Percentiles rank a stretch among this genome's conserved stretches.
These are phyloP conservation scores for Holothuria leucospilota DNA, from an alignment of 53 echinoderm and acorn worm genomes.

Conservation along the genomic window DNA sequence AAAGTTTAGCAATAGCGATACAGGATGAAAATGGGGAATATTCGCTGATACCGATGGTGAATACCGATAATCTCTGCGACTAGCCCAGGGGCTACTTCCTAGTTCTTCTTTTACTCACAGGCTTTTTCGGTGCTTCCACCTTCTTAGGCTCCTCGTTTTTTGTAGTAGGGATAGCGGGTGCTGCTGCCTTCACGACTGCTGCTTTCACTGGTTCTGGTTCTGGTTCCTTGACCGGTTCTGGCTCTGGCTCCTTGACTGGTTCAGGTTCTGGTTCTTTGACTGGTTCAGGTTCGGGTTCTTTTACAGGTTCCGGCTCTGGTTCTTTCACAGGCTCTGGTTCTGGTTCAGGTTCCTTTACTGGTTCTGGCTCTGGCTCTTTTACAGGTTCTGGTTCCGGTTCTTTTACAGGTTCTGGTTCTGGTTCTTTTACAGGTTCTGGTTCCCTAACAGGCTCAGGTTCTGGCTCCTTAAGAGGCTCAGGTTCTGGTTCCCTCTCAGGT, in stretches of 20 bases:
- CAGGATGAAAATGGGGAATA: too few species aligned
- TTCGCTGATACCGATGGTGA: too few species aligned
- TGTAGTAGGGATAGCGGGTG: slow-evolving; percentile 52
- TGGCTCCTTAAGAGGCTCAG: slow-evolving; percentile 37
- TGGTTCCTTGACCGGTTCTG: slow-evolving; percentile 67
- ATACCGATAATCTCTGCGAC: too few species aligned
- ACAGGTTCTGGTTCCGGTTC: slow-evolving; percentile 38
- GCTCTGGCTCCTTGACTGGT: slow-evolving; percentile 56
- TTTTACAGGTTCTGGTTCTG: slow-evolving; percentile 35
- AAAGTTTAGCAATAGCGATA: too few species aligned
- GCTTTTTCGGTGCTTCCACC: slow-evolving; percentile 29
- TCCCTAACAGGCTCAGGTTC: slow-evolving; percentile 30
- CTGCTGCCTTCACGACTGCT: slow-evolving; percentile 44
- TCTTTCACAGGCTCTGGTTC: slow-evolving; percentile 42
- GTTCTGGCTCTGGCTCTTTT: slow-evolving; percentile 44
- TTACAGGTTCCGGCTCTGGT: slow-evolving; percentile 51
- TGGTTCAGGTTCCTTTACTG: slow-evolving; percentile 44
- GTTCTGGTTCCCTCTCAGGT: slow-evolving; percentile 40
- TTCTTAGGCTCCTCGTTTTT: slow-evolving; percentile 30
- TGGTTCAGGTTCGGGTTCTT: slow-evolving; percentile 7
- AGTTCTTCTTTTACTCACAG: neutral
- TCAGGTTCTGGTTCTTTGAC: slow-evolving; percentile 43
- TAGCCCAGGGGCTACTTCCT: too few species aligned
- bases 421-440: slow-evolving; percentile 11
- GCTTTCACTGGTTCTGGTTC: slow-evolving; percentile 60